Evolutionary conservation across 2,888 invertebrate species (phyloP).

Genomic region (Phaonia tiefii): DNA sequence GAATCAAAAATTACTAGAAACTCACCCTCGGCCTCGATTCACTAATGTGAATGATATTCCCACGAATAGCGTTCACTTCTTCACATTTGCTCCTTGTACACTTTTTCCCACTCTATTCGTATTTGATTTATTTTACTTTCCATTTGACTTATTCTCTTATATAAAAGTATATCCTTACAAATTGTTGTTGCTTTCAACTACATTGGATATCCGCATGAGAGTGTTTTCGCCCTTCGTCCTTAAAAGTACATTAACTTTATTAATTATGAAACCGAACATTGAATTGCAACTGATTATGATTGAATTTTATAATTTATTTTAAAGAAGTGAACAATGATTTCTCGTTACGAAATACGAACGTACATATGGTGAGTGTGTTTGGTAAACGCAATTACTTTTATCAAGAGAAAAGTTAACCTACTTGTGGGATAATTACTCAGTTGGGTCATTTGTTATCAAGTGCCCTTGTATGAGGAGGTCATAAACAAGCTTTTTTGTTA

Average conservation of each 20-base stretch:
- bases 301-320: slow-evolving; percentile 29
- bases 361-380: too few relatives aligned
- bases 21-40: not conserved
- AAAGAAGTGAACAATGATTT: not conserved
- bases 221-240: slow-evolving; percentile 7
- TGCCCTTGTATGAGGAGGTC: too few relatives aligned
- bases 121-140: slow-evolving; percentile 22
- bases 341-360: too few relatives aligned
- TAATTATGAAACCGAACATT: slow-evolving; percentile 47
- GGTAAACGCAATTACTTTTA: too few relatives aligned
- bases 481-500: too few relatives aligned
- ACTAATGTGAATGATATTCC: not conserved
- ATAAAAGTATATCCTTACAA: not conserved
- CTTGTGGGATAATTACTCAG: too few relatives aligned
- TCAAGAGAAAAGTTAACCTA: too few relatives aligned
- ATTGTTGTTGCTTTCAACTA: not conserved
- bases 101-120: not conserved
- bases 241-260: slow-evolving; percentile 35
- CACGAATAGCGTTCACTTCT: not conserved
- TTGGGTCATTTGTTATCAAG: too few relatives aligned
- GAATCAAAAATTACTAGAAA: not conserved
- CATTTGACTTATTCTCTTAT: slow-evolving; percentile 36
- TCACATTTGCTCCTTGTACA: too few relatives aligned
- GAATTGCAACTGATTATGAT: slow-evolving; percentile 42
- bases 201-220: too few relatives aligned